phyloP scores from a whole-genome alignment of 2,888 invertebrate genomes.

The Cryptus viduatorius region DNA sequence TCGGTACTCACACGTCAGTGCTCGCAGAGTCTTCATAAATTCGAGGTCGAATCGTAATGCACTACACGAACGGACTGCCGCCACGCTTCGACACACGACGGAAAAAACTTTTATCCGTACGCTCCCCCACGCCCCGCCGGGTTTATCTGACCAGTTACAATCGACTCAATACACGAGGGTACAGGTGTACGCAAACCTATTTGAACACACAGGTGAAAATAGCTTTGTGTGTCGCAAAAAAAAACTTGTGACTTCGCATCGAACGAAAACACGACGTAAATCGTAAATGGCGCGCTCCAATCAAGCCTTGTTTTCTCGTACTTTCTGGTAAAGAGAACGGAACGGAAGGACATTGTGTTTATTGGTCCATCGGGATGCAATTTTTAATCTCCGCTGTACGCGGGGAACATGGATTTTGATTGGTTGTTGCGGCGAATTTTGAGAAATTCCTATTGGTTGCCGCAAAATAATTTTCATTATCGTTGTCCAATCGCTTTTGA shows the following conservation, averaged over 20 bases:
- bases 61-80: not conserved
- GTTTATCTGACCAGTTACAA: too few relatives aligned
- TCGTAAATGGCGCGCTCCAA: not conserved
- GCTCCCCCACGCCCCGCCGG: too few relatives aligned
- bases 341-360: not conserved
- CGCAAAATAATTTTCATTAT: not conserved
- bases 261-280: not conserved
- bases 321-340: too few relatives aligned
- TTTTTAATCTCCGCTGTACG: not conserved
- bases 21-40: slow-evolving; percentile 22
- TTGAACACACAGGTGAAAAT: not conserved
- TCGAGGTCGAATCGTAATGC: slow-evolving; percentile 19
- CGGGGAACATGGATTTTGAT: not conserved
- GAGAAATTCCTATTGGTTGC: not conserved
- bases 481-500: not conserved
- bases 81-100: not conserved
- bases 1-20: slow-evolving; percentile 54
- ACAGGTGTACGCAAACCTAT: not conserved
- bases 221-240: not conserved
- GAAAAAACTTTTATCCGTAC: not conserved
- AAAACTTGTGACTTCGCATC: not conserved
- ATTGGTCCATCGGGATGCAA: not conserved
- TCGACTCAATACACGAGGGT: too few relatives aligned
- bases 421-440: not conserved
- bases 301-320: not conserved